Percentiles rank a stretch among this genome's conserved stretches.
phyloP scores from a whole-genome alignment of 2,888 invertebrate genomes.

The Opisthograptis luteolata region DNA sequence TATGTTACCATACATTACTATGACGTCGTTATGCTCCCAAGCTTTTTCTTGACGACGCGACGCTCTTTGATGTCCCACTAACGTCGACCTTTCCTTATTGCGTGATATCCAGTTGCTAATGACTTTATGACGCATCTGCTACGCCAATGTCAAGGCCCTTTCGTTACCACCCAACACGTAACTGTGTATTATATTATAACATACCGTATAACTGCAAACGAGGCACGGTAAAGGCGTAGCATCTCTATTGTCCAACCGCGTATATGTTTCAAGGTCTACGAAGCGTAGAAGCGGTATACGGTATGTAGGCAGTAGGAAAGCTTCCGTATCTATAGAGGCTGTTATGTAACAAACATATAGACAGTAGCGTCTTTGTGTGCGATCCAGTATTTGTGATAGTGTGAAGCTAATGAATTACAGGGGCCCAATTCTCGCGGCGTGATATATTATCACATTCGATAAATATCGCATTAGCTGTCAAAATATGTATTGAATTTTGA shows the following conservation, averaged over 20 bases:
- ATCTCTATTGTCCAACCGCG: conserved; percentile 9
- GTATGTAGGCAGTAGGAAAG: background rate
- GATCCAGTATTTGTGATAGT: no score
- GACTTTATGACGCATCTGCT: background rate
- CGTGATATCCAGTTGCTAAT: background rate
- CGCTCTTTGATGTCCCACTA: no score
- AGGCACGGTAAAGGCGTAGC: conserved; percentile 9
- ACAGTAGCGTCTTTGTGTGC: no score
- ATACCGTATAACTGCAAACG: conserved; percentile 11
- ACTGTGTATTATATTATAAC: conserved; percentile 2
- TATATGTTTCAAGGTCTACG: conserved; percentile 18
- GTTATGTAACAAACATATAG: background rate
- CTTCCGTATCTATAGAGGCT: background rate
- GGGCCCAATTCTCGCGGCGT: no score
- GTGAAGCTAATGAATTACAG: no score
- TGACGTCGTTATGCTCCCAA: no score
- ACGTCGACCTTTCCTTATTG: no score
- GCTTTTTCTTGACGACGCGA: no score
- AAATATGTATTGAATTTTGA: no score
- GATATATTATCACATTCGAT: no score
- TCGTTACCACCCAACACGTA: conserved; percentile 3
- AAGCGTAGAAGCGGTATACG: background rate
- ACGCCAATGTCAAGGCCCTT: conserved; percentile 5
- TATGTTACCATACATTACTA: no score
- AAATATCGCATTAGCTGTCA: no score